Evolutionary conservation across 2,888 invertebrate species (phyloP).

Genomic region (Scaptomyza tumidula): DNA sequence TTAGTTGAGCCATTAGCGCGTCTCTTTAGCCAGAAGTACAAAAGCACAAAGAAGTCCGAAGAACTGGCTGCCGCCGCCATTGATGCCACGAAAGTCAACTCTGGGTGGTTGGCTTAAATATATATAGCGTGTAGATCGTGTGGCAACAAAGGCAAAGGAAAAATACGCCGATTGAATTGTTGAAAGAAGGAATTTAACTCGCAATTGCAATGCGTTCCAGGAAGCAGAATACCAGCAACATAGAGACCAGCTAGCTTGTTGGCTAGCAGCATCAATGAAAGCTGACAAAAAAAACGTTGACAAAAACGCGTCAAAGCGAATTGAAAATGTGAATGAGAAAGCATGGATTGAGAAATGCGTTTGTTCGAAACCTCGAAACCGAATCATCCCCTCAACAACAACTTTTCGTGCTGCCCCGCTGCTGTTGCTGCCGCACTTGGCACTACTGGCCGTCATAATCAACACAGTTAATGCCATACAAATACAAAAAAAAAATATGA

Average conservation of each 20-base stretch:
- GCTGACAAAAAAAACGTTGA: conserved; percentile 12
- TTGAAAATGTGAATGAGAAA: conserved; percentile 10
- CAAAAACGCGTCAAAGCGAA: conserved; percentile 33
- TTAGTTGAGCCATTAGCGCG: conserved; percentile 65
- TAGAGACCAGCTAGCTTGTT: not conserved
- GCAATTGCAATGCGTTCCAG: conserved; percentile 35
- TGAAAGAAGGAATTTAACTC: conserved; percentile 5
- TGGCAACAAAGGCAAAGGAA: not conserved
- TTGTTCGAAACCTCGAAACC: no score
- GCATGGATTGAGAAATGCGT: conserved; percentile 14
- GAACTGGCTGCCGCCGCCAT: not conserved
- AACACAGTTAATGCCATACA: conserved; percentile 42
- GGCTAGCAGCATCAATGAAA: conserved; percentile 18
- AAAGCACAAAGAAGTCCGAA: not conserved
- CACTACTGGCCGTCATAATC: conserved; percentile 65
- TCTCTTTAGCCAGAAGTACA: conserved; percentile 40
- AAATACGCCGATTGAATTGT: conserved; percentile 40
- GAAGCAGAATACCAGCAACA: conserved; percentile 15
- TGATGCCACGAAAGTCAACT: conserved; percentile 14
- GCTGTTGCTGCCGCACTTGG: conserved; percentile 55
- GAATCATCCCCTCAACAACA: not conserved
- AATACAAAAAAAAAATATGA: conserved; percentile 36
- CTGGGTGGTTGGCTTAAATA: conserved; percentile 38
- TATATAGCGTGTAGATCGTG: not conserved
- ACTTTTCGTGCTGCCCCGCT: not conserved